These are phyloP conservation scores for Harmothoe impar DNA, from an alignment of 2,888 invertebrate species.

Conservation along the genomic window DNA sequence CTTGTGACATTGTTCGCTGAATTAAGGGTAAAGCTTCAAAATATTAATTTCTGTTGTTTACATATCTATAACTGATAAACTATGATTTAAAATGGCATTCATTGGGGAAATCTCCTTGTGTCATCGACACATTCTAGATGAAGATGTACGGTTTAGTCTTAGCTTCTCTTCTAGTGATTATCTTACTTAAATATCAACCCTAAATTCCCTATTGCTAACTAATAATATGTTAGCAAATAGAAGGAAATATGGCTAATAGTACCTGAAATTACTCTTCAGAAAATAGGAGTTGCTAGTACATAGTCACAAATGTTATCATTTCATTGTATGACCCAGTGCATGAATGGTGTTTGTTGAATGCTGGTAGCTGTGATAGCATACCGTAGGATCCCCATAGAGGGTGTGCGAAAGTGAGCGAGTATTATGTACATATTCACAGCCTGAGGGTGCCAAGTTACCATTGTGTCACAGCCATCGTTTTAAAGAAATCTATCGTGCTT, in stretches of 20 bases:
- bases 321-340: background rate
- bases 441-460: slow-evolving; percentile 21
- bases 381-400: background rate
- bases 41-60: too few relatives aligned
- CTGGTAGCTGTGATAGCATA: slow-evolving; percentile 40
- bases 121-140: background rate
- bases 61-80: too few relatives aligned
- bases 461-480: slow-evolving; percentile 1
- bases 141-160: background rate
- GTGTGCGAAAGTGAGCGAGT: background rate
- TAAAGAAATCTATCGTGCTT: slow-evolving; percentile 18
- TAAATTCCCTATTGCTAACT: slow-evolving; percentile 34
- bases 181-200: slow-evolving; percentile 25
- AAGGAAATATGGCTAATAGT: slow-evolving; percentile 43
- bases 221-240: slow-evolving; percentile 37
- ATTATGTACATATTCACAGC: slow-evolving; percentile 26
- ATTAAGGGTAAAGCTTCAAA: too few relatives aligned
- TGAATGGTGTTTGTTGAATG: slow-evolving; percentile 39
- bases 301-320: slow-evolving; percentile 31
- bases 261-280: slow-evolving; percentile 42
- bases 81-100: too few relatives aligned
- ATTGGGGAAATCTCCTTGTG: background rate
- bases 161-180: slow-evolving; percentile 1
- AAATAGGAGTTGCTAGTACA: background rate
- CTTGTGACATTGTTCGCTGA: too few relatives aligned